Percentiles rank a stretch among this genome's conserved stretches.
Conservation (phyloP, 2,888 invertebrate genomes). For the Ochropacha duplaris region DNA sequence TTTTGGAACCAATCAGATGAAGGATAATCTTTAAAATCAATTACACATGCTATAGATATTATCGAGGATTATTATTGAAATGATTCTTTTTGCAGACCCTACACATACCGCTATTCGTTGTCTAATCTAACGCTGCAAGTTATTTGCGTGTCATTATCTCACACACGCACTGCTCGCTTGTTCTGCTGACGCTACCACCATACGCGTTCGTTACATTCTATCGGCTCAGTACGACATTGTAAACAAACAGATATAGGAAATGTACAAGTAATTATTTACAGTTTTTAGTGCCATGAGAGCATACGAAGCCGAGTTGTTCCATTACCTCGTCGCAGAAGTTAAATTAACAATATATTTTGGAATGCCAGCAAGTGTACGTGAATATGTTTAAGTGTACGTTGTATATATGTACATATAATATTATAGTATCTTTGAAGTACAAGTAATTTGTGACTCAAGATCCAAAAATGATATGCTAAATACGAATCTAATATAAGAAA, state of each 20-base stretch:
- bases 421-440: too few relatives aligned
- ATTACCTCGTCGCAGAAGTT: not conserved
- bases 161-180: slow-evolving; percentile 39
- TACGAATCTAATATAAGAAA: too few relatives aligned
- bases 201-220: slow-evolving; percentile 34
- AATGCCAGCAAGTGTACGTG: not conserved
- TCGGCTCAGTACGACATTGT: slow-evolving; percentile 22
- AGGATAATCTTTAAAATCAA: too few relatives aligned
- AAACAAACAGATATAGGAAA: slow-evolving; percentile 34
- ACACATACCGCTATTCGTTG: slow-evolving; percentile 34
- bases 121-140: slow-evolving; percentile 43
- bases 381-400: not conserved
- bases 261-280: slow-evolving; percentile 21
- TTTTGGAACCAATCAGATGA: too few relatives aligned
- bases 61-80: not conserved
- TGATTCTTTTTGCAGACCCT: slow-evolving; percentile 7
- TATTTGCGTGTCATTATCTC: slow-evolving; percentile 47
- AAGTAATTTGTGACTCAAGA: too few relatives aligned
- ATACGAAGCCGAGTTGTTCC: not conserved
- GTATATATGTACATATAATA: not conserved
- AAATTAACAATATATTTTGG: not conserved
- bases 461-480: too few relatives aligned
- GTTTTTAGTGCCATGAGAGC: not conserved
- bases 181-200: slow-evolving; percentile 43
- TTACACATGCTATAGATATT: too few relatives aligned